These are phyloP conservation scores for Garrulus glandarius DNA, from an alignment of 2,797 vertebrate species.

Conservation along the genomic window DNA sequence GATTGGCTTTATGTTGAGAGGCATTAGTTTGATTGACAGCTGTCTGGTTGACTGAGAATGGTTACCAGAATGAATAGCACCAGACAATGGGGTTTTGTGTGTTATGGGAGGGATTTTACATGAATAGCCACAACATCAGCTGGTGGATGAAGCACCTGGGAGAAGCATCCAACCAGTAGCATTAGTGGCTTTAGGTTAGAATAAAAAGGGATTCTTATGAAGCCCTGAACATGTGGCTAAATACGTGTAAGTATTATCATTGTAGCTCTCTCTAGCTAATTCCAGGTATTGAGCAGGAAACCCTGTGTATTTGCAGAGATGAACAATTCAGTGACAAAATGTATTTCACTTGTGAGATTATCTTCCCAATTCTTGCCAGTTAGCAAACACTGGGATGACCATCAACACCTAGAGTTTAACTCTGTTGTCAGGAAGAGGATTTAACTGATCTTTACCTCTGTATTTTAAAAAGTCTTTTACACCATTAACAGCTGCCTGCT, in stretches of 20 bases:
- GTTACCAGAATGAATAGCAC: not conserved
- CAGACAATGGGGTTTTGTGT: not conserved
- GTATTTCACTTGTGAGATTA: not conserved
- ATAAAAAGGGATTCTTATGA: not conserved
- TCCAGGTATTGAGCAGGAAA: not conserved
- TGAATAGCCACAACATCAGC: not conserved
- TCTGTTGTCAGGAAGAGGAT: not conserved
- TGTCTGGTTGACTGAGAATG: not conserved
- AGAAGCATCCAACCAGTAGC: not conserved
- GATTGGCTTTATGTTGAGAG: constrained; percentile 42
- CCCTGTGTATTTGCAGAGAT: not conserved
- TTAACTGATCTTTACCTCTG: not conserved
- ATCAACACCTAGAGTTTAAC: not conserved
- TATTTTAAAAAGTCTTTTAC: not conserved
- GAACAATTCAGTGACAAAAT: not conserved
- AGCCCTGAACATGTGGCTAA: not conserved
- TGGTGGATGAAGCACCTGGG: not conserved
- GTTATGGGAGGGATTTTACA: not conserved
- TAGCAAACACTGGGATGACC: rapidly evolving
- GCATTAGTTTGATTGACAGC: constrained; percentile 48
- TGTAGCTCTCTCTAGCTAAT: not conserved
- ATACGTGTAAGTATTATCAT: not conserved
- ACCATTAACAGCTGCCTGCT: not conserved
- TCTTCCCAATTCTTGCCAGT: not conserved
- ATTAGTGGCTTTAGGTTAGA: not conserved